Evolutionary conservation across 2,888 invertebrate genomes (phyloP).

Genomic region (Eristalis arbustorum): DNA sequence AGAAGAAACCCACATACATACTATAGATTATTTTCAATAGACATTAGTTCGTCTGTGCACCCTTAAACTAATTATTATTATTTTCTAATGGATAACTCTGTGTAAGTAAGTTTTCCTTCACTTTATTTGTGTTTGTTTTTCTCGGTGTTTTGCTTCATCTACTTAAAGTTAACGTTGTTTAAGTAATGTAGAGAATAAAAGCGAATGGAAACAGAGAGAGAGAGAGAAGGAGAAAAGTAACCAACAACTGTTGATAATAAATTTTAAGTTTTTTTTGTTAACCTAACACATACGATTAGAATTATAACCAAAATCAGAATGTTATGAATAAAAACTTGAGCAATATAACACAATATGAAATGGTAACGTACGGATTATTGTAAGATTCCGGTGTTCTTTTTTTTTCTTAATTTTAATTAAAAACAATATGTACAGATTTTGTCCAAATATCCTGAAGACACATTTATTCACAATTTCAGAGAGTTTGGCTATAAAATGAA

Average conservation of each 20-base stretch:
- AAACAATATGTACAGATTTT: constrained; percentile 26
- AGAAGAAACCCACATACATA: neutral
- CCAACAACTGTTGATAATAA: constrained; percentile 68
- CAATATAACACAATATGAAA: constrained; percentile 36
- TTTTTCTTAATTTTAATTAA: neutral
- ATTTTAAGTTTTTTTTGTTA: constrained; percentile 61
- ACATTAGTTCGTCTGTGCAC: too few species aligned
- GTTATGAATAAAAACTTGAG: constrained; percentile 9
- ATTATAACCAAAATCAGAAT: constrained; percentile 20
- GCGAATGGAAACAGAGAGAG: constrained; percentile 18
- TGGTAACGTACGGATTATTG: constrained; percentile 25
- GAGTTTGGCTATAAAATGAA: constrained; percentile 54
- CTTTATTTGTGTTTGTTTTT: constrained; percentile 30
- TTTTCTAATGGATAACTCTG: neutral
- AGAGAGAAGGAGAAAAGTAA: constrained; percentile 6
- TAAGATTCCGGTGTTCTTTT: constrained; percentile 23
- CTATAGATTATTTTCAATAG: too few species aligned
- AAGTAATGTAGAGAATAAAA: constrained; percentile 21
- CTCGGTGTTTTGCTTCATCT: constrained; percentile 36
- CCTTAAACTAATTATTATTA: too few species aligned
- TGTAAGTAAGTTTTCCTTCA: constrained; percentile 6
- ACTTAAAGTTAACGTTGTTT: constrained; percentile 57
- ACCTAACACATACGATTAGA: constrained; percentile 22
- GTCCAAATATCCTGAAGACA: constrained; percentile 69
- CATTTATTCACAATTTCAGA: constrained; percentile 70